Conservation (phyloP, 2,113 vertebrate species). For the Archilochus colubris region DNA sequence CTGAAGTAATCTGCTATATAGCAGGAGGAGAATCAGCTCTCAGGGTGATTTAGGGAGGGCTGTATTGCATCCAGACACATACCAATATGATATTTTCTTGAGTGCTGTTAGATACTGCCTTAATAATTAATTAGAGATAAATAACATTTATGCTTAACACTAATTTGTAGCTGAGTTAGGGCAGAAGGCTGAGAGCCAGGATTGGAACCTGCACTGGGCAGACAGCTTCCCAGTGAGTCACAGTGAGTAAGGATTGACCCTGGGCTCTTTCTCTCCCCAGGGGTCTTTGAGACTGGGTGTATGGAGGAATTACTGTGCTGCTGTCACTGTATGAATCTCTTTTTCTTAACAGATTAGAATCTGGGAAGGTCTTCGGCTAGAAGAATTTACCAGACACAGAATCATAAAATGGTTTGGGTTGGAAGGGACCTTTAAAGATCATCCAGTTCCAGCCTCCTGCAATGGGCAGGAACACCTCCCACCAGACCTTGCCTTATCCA, state of each 20-base stretch:
- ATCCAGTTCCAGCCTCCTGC: no score
- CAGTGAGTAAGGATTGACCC: background rate
- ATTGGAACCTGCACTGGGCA: background rate
- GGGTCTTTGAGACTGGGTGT: background rate
- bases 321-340: background rate
- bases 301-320: background rate
- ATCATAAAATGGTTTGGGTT: no score
- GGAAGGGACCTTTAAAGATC: no score
- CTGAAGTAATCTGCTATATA: constrained; percentile 26
- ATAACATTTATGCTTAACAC: background rate
- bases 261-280: background rate
- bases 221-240: background rate
- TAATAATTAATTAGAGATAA: constrained; percentile 49
- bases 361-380: background rate
- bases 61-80: background rate
- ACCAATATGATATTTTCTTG: constrained; percentile 6
- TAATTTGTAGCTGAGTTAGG: constrained; percentile 8
- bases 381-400: background rate
- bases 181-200: background rate
- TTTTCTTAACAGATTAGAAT: background rate
- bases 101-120: background rate
- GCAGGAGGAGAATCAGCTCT: constrained; percentile 11
- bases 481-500: no score
- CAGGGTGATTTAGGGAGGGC: background rate
- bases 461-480: no score